Base-by-base conservation (phyloP, 2,113 vertebrate species). In the Sigmodon hispidus region DNA sequence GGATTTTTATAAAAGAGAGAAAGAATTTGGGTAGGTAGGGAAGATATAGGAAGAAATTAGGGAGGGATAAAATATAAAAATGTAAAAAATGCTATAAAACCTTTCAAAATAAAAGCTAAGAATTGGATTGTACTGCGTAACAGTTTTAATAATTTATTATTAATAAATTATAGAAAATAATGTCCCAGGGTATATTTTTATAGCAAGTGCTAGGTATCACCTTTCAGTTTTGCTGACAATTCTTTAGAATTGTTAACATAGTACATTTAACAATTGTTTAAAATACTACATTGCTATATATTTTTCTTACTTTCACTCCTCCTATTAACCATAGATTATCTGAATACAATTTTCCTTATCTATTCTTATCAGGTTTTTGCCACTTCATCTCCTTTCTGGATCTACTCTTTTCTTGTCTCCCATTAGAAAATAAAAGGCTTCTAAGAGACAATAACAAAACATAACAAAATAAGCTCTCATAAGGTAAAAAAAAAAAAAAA, bases 91-190 rank as follows among this genome's bases (percentile, higher is more conserved):
- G 9, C 16, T 9, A 55, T 80, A 22, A n/a, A 80, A 80, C 1
- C 34, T 16, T 55, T 55, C n/a, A 80, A n/a, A 80, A 57, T 89
- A 92, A 90, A 65, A 94, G 89, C 21, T 90, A 92, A 84, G 29
- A 93, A 13, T 31, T 57, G 48, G 86, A 81, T 5, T 93, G 12
- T 22, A 67, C 24, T 70, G 12, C 1, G 84, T n/a, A 92, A 22
- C 7, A 52, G 7, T 79, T 52, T 36, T 52, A 36, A 5, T 21
- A 55, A 36, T 79, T 4, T 52, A 55, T 79, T 21, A 79, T 79
- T 50, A 79, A 55, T 81, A 63, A 90, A 59, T 57, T 34, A 50
- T 57, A 63, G 7, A 83, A 83, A 90, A 77, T 57, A 80, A 50
- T 48, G 40, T 88, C 0, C 7, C 16, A 77, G 31, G 93, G 7